These are phyloP conservation scores for Lethocerus indicus DNA, from an alignment of 1,140 invertebrate genomes.

Conservation along the genomic window DNA sequence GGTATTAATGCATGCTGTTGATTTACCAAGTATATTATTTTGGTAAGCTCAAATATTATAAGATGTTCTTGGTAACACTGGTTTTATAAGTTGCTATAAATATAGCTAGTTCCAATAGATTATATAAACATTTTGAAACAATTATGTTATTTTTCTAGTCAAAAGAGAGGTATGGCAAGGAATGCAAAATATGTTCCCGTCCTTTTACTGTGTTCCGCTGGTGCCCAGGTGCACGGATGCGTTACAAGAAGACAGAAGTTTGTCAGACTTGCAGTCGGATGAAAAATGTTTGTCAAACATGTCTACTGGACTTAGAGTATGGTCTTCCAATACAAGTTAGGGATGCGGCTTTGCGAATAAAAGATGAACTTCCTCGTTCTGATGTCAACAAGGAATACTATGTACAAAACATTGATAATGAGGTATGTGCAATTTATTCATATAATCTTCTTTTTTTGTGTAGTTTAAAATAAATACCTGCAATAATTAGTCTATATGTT, in stretches of 20 bases:
- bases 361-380: constrained; percentile 88
- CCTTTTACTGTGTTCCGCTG: constrained; percentile 97
- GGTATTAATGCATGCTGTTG: no score
- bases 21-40: no score
- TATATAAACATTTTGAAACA: not conserved
- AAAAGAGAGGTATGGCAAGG: constrained; percentile 95
- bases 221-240: constrained; percentile 95
- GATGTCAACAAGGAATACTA: constrained; percentile 99
- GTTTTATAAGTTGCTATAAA: no score
- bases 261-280: constrained; percentile 97
- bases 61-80: no score
- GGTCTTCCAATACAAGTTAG: constrained; percentile 88
- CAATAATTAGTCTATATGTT: no score
- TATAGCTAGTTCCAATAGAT: no score
- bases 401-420: constrained; percentile 83
- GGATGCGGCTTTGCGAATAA: constrained; percentile 87
- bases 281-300: constrained; percentile 99
- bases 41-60: no score
- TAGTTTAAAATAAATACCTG: not conserved
- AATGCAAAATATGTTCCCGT: constrained; percentile 96
- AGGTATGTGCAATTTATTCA: constrained; percentile 30
- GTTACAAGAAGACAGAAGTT: constrained; percentile 99
- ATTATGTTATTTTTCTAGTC: constrained; percentile 43
- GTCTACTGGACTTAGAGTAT: constrained; percentile 94
- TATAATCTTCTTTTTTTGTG: constrained; percentile 1